Evolutionary conservation across 2,888 invertebrate genomes (phyloP), one percentile per base, ranked within the genome.

Genomic region (Neoitamus cyanurus): DNA sequence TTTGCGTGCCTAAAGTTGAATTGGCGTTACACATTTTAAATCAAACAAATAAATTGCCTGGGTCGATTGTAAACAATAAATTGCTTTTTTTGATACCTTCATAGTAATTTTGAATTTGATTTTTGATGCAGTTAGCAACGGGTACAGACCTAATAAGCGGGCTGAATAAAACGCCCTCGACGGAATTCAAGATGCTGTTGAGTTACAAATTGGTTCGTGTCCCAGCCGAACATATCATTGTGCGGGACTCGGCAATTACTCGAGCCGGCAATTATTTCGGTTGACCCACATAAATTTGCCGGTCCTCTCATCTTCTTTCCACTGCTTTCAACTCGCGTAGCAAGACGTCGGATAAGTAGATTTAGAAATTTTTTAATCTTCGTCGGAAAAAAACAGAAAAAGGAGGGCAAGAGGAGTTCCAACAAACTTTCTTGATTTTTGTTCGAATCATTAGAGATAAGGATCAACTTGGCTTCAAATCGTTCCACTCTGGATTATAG

Each of bases 391-490:
- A 31, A 82, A 37, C 31, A 36, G 36, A 37, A 69, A 48, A 28
- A 6, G 13, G 78, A 46, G 9, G 13, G 77, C 83, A 15, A 83
- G 37, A 70, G 37, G 36, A 70, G 69, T 70, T n/a, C 69, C 48
- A 80, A 58, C 30, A 80, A 80, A 80, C 31, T 80, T 83, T 72
- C 42, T 42, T 83, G 70, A 70, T 42, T 72, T 83, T 72, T 83
- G 42, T 83, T 83, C 69, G 42, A 83, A 90, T 90, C 90, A 90
- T 90, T 90, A 89, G 88, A 89, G 90, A 90, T 89, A 90, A 88
- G 88, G 88, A 90, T 90, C 89, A 89, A 89, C 88, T 88, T 88
- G 88, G 88, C 89, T 89, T 89, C 89, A 89, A 89, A 88, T 89
- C 70, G 83, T 72, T 83, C 46, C 83, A 69, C n/a, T 83, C 72